These are phyloP conservation scores for Orthonevra nobilis DNA, from an alignment of 2,888 invertebrate genomes.

Conservation along the genomic window DNA sequence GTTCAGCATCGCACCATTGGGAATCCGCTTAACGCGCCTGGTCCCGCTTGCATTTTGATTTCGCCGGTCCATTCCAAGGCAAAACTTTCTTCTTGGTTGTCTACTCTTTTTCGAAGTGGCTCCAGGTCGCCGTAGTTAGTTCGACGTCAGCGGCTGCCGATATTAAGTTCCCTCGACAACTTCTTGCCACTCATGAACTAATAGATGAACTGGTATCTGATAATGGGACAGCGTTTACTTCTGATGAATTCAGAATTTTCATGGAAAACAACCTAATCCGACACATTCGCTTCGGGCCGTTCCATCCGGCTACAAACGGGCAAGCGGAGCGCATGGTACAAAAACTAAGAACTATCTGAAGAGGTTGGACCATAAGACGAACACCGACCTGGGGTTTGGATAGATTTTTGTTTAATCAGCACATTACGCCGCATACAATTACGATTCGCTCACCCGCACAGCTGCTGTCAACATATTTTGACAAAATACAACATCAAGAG, in stretches of 20 bases:
- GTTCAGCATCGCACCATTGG: conserved; percentile 2
- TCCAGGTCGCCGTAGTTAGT: conserved; percentile 42
- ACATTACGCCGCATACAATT: background rate
- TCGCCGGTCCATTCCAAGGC: conserved; percentile 26
- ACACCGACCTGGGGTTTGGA: conserved; percentile 7
- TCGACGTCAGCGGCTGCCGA: conserved; percentile 39
- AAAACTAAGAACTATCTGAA: conserved; percentile 43
- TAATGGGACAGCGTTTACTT: conserved; percentile 52
- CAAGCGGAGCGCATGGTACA: conserved; percentile 26
- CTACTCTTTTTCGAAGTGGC: conserved; percentile 50
- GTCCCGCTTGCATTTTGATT: conserved; percentile 25
- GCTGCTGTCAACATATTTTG: background rate
- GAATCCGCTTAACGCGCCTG: conserved; percentile 24
- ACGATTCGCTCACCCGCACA: background rate
- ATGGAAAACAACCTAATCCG: conserved; percentile 32
- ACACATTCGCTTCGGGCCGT: background rate
- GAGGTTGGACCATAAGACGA: conserved; percentile 6
- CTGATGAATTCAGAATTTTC: conserved; percentile 43
- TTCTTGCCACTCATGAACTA: conserved; percentile 29
- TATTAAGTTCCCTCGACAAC: conserved; percentile 21
- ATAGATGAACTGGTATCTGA: conserved; percentile 26
- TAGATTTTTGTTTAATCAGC: conserved; percentile 27
- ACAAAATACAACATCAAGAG: background rate
- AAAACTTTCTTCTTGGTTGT: conserved; percentile 26
- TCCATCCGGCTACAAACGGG: conserved; percentile 10